phyloP scores from a whole-genome alignment of 64 coral and sea anemone genomes.

The Stylophora pistillata region DNA sequence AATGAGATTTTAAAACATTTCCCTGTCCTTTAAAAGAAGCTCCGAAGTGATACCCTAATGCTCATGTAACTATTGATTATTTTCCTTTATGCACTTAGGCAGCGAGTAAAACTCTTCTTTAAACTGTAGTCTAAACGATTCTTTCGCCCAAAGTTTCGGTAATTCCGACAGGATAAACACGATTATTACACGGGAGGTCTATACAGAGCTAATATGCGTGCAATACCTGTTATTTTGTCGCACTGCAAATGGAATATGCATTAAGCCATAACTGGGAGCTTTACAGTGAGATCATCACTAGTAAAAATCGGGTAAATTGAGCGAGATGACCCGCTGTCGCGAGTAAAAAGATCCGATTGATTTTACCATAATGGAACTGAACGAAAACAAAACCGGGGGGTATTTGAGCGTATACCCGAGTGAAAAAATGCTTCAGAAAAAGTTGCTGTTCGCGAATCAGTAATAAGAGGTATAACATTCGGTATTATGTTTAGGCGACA shows the following conservation, averaged over 20 bases:
- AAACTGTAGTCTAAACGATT: slow-evolving; percentile 22
- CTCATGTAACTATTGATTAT: not conserved
- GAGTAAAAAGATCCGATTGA: slow-evolving; percentile 31
- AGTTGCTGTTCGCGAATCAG: not conserved
- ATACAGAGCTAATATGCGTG: not conserved
- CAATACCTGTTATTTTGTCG: slow-evolving; percentile 36
- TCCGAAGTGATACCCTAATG: not conserved
- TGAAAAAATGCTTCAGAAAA: slow-evolving; percentile 6
- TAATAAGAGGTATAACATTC: not conserved
- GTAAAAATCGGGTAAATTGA: slow-evolving; percentile 50
- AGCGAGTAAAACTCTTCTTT: slow-evolving; percentile 28
- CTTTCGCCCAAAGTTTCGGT: slow-evolving; percentile 28
- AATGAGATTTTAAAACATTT: slow-evolving; percentile 38
- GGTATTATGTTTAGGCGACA: not conserved
- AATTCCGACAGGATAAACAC: slow-evolving; percentile 24
- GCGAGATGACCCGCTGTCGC: slow-evolving; percentile 41
- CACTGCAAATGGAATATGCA: slow-evolving; percentile 44
- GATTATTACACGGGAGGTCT: slow-evolving; percentile 32
- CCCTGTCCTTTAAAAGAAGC: not conserved
- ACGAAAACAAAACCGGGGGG: slow-evolving; percentile 23
- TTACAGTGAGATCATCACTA: slow-evolving; percentile 42
- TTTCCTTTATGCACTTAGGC: slow-evolving; percentile 5
- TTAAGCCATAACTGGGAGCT: slow-evolving; percentile 10
- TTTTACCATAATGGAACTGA: slow-evolving; percentile 11
- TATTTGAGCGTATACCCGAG: not conserved